Evolutionary conservation across 2,797 vertebrate genomes (phyloP).

Genomic region (Rhinogobio ventralis): DNA sequence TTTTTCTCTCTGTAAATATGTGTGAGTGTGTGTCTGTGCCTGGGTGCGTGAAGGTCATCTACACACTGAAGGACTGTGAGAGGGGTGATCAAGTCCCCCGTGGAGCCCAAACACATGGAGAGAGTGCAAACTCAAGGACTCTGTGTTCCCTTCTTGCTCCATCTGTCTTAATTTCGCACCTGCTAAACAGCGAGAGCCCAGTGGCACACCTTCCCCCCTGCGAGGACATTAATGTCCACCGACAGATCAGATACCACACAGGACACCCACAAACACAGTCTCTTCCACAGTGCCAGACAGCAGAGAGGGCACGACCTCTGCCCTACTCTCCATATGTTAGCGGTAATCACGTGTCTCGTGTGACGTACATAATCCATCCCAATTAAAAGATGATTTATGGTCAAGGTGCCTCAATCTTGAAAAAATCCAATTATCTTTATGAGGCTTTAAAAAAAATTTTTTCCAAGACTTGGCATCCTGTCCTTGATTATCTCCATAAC

Average conservation of each 20-base stretch:
- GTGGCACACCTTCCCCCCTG: constrained; percentile 40
- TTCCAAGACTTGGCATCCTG: not conserved
- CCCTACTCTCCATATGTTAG: constrained; percentile 12
- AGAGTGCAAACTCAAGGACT: constrained; percentile 69
- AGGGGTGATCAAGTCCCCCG: constrained; percentile 42
- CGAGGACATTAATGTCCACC: constrained; percentile 35
- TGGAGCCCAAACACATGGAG: constrained; percentile 26
- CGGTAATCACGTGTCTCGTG: not conserved
- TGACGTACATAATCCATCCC: not conserved
- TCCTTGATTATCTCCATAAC: not conserved
- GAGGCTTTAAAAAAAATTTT: not conserved
- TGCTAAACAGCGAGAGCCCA: constrained; percentile 56
- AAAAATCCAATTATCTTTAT: not conserved
- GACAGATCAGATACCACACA: constrained; percentile 32
- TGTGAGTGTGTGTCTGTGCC: not conserved
- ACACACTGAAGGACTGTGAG: constrained; percentile 50
- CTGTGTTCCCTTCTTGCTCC: constrained; percentile 68
- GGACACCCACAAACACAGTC: constrained; percentile 24
- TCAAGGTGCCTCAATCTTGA: not conserved
- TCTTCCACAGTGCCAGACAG: not conserved
- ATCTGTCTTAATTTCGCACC: constrained; percentile 70
- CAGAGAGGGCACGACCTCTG: not conserved
- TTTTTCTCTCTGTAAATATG: not conserved
- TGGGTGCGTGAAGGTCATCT: constrained; percentile 43
- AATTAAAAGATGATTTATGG: constrained; percentile 28